phyloP scores from a whole-genome alignment of 2,888 invertebrate genomes.

The Dendrolimus houi region DNA sequence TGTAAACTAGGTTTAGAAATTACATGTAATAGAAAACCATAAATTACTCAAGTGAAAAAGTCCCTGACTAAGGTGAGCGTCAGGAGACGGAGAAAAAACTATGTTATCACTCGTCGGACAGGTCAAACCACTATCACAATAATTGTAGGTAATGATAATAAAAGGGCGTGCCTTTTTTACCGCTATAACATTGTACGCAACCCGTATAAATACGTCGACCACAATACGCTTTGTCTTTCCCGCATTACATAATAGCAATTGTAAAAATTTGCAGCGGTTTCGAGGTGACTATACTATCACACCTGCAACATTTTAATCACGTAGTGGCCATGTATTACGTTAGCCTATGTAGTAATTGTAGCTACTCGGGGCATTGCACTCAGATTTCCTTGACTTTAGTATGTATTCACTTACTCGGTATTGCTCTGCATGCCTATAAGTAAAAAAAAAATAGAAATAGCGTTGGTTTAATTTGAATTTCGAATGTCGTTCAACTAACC shows the following conservation, averaged over 20 bases:
- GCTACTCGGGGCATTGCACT: conserved; percentile 11
- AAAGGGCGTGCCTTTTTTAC: no score
- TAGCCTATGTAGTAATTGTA: conserved; percentile 7
- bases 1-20: no score
- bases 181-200: neutral
- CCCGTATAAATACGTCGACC: neutral
- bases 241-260: neutral
- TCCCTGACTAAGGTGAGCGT: no score
- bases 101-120: no score
- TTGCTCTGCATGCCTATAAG: neutral
- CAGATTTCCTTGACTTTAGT: conserved; percentile 12
- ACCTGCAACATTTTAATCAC: conserved; percentile 9
- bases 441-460: neutral
- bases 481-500: no score
- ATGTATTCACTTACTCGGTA: conserved; percentile 1
- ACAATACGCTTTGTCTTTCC: neutral
- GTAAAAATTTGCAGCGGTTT: neutral
- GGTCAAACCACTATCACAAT: no score
- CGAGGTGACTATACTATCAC: neutral
- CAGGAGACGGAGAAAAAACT: no score
- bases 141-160: no score
- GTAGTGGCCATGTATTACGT: conserved; percentile 3
- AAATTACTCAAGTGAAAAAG: no score
- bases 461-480: no score
- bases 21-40: no score